Evolutionary conservation across 2,888 invertebrate species (phyloP).

Genomic region (Philopedon plagiatum): DNA sequence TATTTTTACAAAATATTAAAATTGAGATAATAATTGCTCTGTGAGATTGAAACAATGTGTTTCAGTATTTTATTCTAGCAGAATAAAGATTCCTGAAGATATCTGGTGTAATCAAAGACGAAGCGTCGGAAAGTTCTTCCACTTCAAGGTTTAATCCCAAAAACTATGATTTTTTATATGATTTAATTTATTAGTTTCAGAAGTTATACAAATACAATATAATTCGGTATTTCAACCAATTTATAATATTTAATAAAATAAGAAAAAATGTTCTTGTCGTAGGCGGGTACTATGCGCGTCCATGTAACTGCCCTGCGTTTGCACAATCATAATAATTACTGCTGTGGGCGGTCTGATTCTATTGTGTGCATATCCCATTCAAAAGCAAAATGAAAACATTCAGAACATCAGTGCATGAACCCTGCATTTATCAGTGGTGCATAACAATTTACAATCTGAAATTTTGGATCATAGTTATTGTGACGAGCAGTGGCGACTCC

Average conservation of each 20-base stretch:
- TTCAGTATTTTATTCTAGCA: too few species aligned
- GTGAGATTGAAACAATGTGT: too few species aligned
- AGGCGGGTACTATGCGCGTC: constrained; percentile 49
- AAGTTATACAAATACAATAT: too few species aligned
- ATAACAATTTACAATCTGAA: constrained; percentile 9
- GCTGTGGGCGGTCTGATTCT: constrained; percentile 59
- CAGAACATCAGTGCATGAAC: constrained; percentile 52
- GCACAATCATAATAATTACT: constrained; percentile 59
- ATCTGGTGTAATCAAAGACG: too few species aligned
- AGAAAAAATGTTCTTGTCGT: constrained; percentile 20
- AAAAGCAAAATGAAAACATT: constrained; percentile 59
- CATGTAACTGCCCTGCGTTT: constrained; percentile 58
- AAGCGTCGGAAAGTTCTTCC: too few species aligned
- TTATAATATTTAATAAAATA: constrained; percentile 3
- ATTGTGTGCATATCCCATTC: constrained; percentile 62
- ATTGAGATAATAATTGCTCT: too few species aligned
- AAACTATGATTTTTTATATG: too few species aligned
- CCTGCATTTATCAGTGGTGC: constrained; percentile 35
- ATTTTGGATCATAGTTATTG: constrained; percentile 7
- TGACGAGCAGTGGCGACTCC: background rate
- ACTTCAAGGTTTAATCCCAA: too few species aligned
- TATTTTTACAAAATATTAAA: too few species aligned
- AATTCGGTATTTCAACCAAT: background rate
- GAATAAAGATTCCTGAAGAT: too few species aligned
- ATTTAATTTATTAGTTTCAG: too few species aligned